Conservation (phyloP, 1,140 invertebrate genomes). For the Drosophila repletoides region DNA sequence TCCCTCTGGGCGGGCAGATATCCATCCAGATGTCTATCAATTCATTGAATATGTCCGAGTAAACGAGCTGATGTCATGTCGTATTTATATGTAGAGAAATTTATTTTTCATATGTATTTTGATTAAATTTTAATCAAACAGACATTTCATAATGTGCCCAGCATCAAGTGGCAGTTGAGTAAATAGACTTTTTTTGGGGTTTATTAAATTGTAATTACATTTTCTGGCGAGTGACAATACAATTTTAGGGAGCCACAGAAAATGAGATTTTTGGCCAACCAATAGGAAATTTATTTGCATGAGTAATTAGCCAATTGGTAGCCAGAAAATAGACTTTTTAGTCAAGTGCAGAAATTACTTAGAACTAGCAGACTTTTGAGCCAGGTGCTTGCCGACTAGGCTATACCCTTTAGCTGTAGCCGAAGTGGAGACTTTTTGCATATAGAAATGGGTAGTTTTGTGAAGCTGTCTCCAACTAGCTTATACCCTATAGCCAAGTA, state of each 20-base stretch:
- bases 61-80: too few species aligned
- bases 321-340: background rate
- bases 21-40: background rate
- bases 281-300: slow-evolving; percentile 38
- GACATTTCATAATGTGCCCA: slow-evolving; percentile 22
- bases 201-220: slow-evolving; percentile 38
- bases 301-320: slow-evolving; percentile 43
- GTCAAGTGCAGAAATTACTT: background rate
- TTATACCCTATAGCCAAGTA: too few species aligned
- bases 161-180: slow-evolving; percentile 2
- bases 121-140: slow-evolving; percentile 53
- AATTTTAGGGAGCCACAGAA: background rate
- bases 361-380: too few species aligned
- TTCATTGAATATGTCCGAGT: background rate
- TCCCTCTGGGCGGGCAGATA: background rate
- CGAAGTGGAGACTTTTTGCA: too few species aligned
- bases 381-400: too few species aligned
- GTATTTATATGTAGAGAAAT: too few species aligned
- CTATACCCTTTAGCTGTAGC: too few species aligned
- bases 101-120: slow-evolving; percentile 46
- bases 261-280: slow-evolving; percentile 1
- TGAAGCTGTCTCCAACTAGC: too few species aligned
- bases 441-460: too few species aligned
- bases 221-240: too few species aligned
- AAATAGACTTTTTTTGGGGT: slow-evolving; percentile 10